Evolutionary conservation across 2,113 vertebrate genomes (phyloP).

Genomic region (Ibidorhyncha struthersii): DNA sequence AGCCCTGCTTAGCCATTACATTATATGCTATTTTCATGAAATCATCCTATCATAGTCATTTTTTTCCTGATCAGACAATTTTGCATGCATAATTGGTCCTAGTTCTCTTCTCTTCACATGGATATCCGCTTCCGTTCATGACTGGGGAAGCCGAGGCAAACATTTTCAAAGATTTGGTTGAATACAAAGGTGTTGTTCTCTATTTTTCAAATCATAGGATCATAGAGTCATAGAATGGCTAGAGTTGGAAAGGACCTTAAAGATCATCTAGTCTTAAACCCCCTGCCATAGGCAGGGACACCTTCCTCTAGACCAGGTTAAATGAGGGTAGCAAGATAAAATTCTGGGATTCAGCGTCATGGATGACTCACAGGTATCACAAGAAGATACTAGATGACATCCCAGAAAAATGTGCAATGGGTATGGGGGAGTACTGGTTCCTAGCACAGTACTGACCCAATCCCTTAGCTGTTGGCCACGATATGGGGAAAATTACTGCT

Average conservation of each 20-base stretch:
- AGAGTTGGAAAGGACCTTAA: not conserved
- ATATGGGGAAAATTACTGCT: not conserved
- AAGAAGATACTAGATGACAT: not conserved
- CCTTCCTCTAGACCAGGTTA: not conserved
- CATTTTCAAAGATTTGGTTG: not conserved
- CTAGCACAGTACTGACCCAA: not conserved
- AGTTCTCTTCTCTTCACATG: not conserved
- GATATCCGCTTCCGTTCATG: not conserved
- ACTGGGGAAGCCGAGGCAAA: not conserved
- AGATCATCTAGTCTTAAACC: not conserved
- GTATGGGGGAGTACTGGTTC: not conserved
- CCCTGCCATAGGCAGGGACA: not conserved
- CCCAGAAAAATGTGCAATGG: fast-evolving
- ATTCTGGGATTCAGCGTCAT: not conserved
- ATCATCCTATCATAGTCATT: not conserved
- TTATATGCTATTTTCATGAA: not conserved
- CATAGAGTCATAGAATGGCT: not conserved
- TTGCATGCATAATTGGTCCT: not conserved
- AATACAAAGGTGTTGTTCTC: not conserved
- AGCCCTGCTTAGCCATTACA: not conserved
- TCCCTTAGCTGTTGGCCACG: fast-evolving
- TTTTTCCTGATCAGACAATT: not conserved
- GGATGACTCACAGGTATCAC: not conserved
- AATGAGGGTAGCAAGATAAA: not conserved
- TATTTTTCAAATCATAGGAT: not conserved